Conservation (phyloP, 2,888 invertebrate species). For the Ptilodon capucinus region DNA sequence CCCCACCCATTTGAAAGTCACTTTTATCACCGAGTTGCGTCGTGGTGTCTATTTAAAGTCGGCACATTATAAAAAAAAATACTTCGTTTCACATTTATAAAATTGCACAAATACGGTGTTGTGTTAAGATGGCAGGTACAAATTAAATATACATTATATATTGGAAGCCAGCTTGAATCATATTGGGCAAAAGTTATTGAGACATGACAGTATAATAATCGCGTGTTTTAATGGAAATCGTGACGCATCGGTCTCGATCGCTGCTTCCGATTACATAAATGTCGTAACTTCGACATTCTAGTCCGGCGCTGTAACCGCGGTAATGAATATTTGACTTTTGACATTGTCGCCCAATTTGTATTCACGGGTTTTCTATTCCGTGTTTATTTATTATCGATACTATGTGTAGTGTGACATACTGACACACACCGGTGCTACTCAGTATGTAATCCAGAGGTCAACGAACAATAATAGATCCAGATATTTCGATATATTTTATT, state of each 20-base stretch:
- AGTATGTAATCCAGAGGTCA: background rate
- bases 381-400: constrained; percentile 40
- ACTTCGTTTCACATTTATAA: too few species aligned
- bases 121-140: too few species aligned
- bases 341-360: constrained; percentile 62
- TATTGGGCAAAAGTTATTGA: too few species aligned
- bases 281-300: constrained; percentile 36
- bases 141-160: too few species aligned
- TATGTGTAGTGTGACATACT: constrained; percentile 14
- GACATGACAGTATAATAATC: constrained; percentile 22
- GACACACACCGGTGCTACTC: constrained; percentile 2
- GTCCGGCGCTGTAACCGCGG: constrained; percentile 32
- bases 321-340: constrained; percentile 69
- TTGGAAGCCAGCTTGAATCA: too few species aligned
- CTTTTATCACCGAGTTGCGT: too few species aligned
- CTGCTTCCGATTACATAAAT: constrained; percentile 45
- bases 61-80: too few species aligned
- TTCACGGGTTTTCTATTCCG: constrained; percentile 51
- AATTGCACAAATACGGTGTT: too few species aligned
- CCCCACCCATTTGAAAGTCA: too few species aligned
- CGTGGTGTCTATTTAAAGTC: too few species aligned
- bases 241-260: constrained; percentile 14
- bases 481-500: background rate
- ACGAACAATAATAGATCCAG: too few species aligned
- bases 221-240: constrained; percentile 31